Percentiles rank a stretch among this genome's conserved stretches.
Conservation (phyloP, 1,140 invertebrate species). For the Eurosta solidaginis region DNA sequence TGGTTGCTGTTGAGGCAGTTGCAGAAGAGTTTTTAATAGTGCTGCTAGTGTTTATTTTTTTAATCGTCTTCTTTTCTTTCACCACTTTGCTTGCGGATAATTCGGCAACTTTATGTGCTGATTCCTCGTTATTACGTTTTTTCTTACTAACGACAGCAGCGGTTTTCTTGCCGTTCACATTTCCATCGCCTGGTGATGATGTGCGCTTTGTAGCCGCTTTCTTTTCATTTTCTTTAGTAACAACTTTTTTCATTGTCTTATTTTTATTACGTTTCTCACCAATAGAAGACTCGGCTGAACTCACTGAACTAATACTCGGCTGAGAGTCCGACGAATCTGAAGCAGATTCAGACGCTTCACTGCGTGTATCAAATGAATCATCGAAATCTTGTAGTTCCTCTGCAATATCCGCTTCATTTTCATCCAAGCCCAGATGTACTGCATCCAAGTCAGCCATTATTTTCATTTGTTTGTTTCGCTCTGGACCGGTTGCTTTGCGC, state of each 20-base stretch:
- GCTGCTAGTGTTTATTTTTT: slow-evolving; percentile 33
- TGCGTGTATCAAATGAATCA: slow-evolving; percentile 72
- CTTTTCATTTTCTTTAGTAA: slow-evolving; percentile 42
- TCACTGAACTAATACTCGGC: slow-evolving; percentile 76
- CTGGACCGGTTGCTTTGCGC: not conserved
- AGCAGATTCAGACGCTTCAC: slow-evolving; percentile 73
- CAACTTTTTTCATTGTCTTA: slow-evolving; percentile 62
- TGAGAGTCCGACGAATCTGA: slow-evolving; percentile 69
- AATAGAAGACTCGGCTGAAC: slow-evolving; percentile 64
- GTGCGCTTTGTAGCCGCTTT: slow-evolving; percentile 31
- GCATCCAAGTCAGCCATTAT: slow-evolving; percentile 63
- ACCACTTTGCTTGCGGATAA: slow-evolving; percentile 37
- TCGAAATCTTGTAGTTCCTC: slow-evolving; percentile 72
- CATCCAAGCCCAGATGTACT: slow-evolving; percentile 72
- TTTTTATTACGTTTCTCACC: slow-evolving; percentile 62
- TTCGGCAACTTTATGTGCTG: not conserved
- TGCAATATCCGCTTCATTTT: slow-evolving; percentile 72
- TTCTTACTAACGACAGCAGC: slow-evolving; percentile 42
- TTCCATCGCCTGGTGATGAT: not conserved
- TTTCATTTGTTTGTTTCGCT: slow-evolving; percentile 40
- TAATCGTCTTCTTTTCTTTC: slow-evolving; percentile 42
- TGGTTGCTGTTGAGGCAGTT: not conserved
- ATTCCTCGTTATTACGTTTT: not conserved
- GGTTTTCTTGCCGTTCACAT: slow-evolving; percentile 29
- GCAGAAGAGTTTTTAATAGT: not conserved